Conservation (phyloP, 1,140 invertebrate genomes). For the Ptiloglossa arizonensis region DNA sequence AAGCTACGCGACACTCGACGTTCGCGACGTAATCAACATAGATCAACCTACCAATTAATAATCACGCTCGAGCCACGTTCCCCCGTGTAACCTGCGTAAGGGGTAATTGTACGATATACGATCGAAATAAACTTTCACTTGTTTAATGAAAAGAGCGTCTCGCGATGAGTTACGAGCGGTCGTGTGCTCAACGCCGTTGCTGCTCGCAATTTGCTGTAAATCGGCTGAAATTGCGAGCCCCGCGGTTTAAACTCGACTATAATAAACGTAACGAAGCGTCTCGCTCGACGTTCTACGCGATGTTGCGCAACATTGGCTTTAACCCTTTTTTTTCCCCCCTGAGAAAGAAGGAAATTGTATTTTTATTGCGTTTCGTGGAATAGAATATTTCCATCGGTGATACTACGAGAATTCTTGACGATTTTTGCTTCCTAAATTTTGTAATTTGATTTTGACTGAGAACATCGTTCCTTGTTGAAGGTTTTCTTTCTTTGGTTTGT, state of each 20-base stretch:
- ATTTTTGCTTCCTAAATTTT: too few species aligned
- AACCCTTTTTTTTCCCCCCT: too few species aligned
- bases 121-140: slow-evolving; percentile 11
- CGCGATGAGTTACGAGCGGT: not conserved
- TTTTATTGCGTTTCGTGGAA: too few species aligned
- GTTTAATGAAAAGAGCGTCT: not conserved
- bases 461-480: too few species aligned
- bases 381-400: too few species aligned
- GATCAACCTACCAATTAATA: slow-evolving; percentile 10
- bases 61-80: not conserved
- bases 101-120: slow-evolving; percentile 22
- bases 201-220: not conserved
- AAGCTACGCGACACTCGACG: not conserved
- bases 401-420: too few species aligned
- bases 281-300: too few species aligned
- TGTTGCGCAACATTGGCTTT: too few species aligned
- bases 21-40: slow-evolving; percentile 17
- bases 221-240: not conserved
- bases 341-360: too few species aligned
- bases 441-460: too few species aligned
- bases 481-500: too few species aligned
- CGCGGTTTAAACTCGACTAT: not conserved
- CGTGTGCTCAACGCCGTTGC: not conserved
- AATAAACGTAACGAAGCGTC: not conserved
- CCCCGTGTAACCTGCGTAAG: not conserved